Base-by-base conservation (phyloP, 1,140 invertebrate species). In the Sarcophaga peregrina region DNA sequence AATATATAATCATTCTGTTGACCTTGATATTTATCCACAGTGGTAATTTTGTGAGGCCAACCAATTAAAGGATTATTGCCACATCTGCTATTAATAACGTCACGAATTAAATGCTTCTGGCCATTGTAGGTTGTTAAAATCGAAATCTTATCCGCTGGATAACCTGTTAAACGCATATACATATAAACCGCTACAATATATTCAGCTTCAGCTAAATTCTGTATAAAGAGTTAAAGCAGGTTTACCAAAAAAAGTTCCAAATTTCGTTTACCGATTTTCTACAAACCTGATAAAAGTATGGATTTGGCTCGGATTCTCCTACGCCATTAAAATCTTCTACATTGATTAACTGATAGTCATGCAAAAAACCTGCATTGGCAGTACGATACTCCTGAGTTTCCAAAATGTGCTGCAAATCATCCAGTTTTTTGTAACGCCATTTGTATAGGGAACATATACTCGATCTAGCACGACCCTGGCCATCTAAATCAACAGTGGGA, bases 41-140 rank as follows among this genome's bases (percentile, higher is more conserved):
- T 99, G 0, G 96, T 96, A 46, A 95, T 96, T 93, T 99, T 99
- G 86, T 97, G 94, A 0, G 99, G 98, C 85, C 94, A 92, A 9
- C 98, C 98, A 87, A 99, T 98, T n/a, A 99, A 92, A 0, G 98
- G 97, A 92, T 99, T 99, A 74, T 95, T 95, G 0, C 96, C 97
- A 92, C 98, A 99, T 84, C 98, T 93, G 75, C 96, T 96, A 85
- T 97, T 95, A 75, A 99, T 96, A 9, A 99, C 97, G 91, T 99
- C 99, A 46, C 97, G 91, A 48, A 99, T 97, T 20, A 99, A 92
- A 91, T 99, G 97, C 90, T 99, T 99, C 91, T 99, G 99, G 9
- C 99, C 99, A 91, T 99, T 99, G 91, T 99, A 99, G 0, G 99
- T 99, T 0, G 98, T 99, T n/a, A 99, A 90, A 86, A 99, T 99